phyloP scores from a whole-genome alignment of 2,888 invertebrate species.

The Aspidiotus rigidus region DNA sequence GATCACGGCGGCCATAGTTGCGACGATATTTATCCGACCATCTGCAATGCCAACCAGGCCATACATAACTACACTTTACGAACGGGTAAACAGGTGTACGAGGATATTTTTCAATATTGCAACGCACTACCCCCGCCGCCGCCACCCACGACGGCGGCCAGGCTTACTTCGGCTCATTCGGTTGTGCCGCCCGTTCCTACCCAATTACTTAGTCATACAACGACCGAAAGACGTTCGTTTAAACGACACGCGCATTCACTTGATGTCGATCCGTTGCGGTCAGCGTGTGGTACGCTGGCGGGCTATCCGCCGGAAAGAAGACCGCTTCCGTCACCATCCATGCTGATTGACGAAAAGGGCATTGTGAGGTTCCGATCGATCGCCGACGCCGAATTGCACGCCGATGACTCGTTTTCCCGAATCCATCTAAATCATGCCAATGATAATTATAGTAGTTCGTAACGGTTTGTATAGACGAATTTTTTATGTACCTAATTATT shows the following conservation, averaged over 20 bases:
- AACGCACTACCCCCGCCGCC: neutral
- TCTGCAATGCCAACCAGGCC: slow-evolving; percentile 76
- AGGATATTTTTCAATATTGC: slow-evolving; percentile 52
- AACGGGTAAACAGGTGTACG: slow-evolving; percentile 59
- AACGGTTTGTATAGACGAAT: neutral
- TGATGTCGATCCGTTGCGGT: slow-evolving; percentile 41
- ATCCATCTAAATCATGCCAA: slow-evolving; percentile 11
- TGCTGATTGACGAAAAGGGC: slow-evolving; percentile 84
- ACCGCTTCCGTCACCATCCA: slow-evolving; percentile 46
- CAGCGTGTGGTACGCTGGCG: slow-evolving; percentile 33
- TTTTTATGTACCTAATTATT: too few relatives aligned
- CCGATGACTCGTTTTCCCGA: slow-evolving; percentile 13
- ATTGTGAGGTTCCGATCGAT: slow-evolving; percentile 75
- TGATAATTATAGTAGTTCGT: slow-evolving; percentile 20
- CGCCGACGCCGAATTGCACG: slow-evolving; percentile 43
- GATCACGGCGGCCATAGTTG: slow-evolving; percentile 56
- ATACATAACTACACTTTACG: slow-evolving; percentile 72
- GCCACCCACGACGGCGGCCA: slow-evolving; percentile 21
- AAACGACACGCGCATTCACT: slow-evolving; percentile 42
- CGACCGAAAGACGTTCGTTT: slow-evolving; percentile 41
- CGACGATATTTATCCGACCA: slow-evolving; percentile 72
- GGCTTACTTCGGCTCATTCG: neutral
- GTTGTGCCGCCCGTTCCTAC: slow-evolving; percentile 27
- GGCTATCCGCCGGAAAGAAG: slow-evolving; percentile 35
- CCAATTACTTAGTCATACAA: slow-evolving; percentile 36